phyloP scores from a whole-genome alignment of 1,140 invertebrate species.

The Hycleus phaleratus region DNA sequence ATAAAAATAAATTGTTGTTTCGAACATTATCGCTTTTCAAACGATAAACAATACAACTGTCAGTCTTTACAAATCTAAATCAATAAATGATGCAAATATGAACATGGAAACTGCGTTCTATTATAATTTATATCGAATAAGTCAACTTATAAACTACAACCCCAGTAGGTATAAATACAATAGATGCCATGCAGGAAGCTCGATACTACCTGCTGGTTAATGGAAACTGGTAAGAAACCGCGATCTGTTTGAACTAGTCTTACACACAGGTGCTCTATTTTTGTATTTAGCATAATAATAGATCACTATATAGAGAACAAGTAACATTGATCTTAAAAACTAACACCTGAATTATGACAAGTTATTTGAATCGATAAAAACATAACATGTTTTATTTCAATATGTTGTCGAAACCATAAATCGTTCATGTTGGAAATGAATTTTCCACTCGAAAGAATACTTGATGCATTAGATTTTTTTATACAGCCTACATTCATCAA shows the following conservation, averaged over 20 bases:
- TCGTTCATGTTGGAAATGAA: conserved; percentile 10
- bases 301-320: not conserved
- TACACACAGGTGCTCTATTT: conserved; percentile 8
- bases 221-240: conserved; percentile 8
- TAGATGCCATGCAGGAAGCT: not conserved
- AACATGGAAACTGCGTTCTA: too few species aligned
- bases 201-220: conserved; percentile 5
- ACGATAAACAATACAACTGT: too few species aligned
- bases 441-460: conserved; percentile 10
- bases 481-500: conserved; percentile 9
- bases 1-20: too few species aligned
- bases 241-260: conserved; percentile 8
- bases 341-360: too few species aligned
- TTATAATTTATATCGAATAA: too few species aligned
- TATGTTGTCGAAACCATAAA: conserved; percentile 3
- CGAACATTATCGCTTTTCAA: too few species aligned
- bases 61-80: too few species aligned
- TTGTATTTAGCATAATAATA: not conserved
- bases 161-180: too few species aligned
- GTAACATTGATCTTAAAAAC: not conserved
- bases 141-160: too few species aligned
- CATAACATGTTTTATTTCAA: conserved; percentile 3
- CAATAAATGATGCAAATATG: too few species aligned
- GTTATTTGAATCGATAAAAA: too few species aligned
- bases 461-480: conserved; percentile 11